Evolutionary conservation across 2,113 vertebrate species (phyloP).

Genomic region (Morone saxatilis): DNA sequence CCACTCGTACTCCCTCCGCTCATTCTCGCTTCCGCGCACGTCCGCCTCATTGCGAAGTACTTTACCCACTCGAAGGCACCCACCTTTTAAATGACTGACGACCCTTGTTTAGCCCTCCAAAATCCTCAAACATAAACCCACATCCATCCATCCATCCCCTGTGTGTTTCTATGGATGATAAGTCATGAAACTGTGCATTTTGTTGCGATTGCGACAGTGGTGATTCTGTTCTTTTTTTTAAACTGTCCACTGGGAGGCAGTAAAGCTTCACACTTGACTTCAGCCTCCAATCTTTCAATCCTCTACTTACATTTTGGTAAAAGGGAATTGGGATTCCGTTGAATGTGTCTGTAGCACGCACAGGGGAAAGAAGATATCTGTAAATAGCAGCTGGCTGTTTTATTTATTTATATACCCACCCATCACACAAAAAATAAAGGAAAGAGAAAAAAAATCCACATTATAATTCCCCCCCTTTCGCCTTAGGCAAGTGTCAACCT

Average conservation of each 20-base stretch:
- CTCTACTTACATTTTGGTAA: conserved; percentile 22
- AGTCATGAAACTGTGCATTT: not conserved
- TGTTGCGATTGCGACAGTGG: not conserved
- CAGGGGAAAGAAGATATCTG: conserved; percentile 73
- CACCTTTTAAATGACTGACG: too few species aligned
- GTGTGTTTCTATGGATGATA: not conserved
- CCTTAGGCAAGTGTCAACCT: conserved; percentile 80
- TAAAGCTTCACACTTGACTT: conserved; percentile 49
- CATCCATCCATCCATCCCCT: not conserved
- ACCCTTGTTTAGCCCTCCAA: too few species aligned
- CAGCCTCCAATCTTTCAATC: not conserved
- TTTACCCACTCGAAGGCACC: too few species aligned
- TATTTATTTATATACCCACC: conserved; percentile 51
- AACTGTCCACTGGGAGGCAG: conserved; percentile 76
- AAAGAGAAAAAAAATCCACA: conserved; percentile 35
- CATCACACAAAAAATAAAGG: not conserved
- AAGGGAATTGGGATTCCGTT: conserved; percentile 67
- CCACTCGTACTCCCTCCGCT: too few species aligned
- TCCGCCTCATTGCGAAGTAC: too few species aligned
- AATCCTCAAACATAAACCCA: too few species aligned
- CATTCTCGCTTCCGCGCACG: too few species aligned
- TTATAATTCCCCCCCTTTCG: conserved; percentile 52
- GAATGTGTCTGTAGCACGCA: conserved; percentile 50
- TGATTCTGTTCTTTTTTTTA: not conserved
- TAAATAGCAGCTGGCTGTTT: conserved; percentile 78